Percentiles rank a stretch among this genome's conserved stretches.
These are phyloP conservation scores for Hyles vespertilio DNA, from an alignment of 1,140 invertebrate genomes.

Conservation along the genomic window DNA sequence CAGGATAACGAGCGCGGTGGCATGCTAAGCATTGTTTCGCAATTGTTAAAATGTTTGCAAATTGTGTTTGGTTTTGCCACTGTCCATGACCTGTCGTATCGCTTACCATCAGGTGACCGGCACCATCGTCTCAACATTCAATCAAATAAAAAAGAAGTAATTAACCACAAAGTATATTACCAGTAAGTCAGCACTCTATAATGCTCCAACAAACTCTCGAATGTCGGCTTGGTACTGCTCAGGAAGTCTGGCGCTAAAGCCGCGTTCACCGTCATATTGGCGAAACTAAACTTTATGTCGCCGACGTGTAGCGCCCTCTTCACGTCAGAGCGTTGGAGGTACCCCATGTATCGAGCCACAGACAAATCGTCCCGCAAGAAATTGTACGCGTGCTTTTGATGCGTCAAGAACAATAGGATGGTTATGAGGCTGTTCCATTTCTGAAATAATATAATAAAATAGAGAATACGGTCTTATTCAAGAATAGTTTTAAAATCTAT, in stretches of 20 bases:
- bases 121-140: too few relatives aligned
- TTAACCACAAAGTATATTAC: constrained; percentile 28
- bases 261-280: constrained; percentile 76
- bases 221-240: constrained; percentile 81
- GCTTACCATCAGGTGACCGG: too few relatives aligned
- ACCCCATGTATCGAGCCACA: constrained; percentile 59
- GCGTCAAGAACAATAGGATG: constrained; percentile 74
- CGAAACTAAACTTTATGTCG: constrained; percentile 70
- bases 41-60: too few relatives aligned
- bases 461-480: too few relatives aligned
- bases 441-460: constrained; percentile 50
- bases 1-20: too few relatives aligned
- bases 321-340: constrained; percentile 75
- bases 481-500: too few relatives aligned
- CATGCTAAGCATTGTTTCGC: too few relatives aligned
- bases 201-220: constrained; percentile 78
- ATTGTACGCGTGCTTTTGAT: constrained; percentile 80
- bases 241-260: constrained; percentile 84
- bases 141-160: not conserved
- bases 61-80: too few relatives aligned
- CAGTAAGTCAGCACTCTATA: constrained; percentile 83
- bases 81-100: too few relatives aligned
- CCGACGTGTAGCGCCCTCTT: constrained; percentile 70
- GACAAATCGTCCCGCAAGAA: constrained; percentile 77
- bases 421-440: constrained; percentile 60